Percentiles rank a stretch among this genome's conserved stretches.
Conservation (phyloP, 2,888 invertebrate genomes). For the Melipona bicolor region DNA sequence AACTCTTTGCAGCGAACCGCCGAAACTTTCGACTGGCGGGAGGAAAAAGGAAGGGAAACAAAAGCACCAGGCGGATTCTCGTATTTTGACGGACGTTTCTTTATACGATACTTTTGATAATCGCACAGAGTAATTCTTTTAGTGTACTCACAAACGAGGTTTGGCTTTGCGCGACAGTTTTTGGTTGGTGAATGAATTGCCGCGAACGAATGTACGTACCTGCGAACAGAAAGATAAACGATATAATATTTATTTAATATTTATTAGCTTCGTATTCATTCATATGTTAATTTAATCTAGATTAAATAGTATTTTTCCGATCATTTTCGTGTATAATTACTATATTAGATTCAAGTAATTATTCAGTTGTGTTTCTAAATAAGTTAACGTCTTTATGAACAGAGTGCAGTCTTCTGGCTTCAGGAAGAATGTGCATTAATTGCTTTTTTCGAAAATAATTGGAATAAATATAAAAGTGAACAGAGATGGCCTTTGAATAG, state of each 20-base stretch:
- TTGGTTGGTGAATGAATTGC: constrained; percentile 6
- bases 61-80: not conserved
- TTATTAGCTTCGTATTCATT: too few relatives aligned
- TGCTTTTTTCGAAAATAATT: too few relatives aligned
- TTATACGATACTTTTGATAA: constrained; percentile 8
- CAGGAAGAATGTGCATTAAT: too few relatives aligned
- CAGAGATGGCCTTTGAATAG: too few relatives aligned
- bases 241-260: not conserved
- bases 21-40: not conserved
- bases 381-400: too few relatives aligned
- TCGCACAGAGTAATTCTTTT: not conserved
- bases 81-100: not conserved
- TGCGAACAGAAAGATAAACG: constrained; percentile 29
- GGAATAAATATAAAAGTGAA: too few relatives aligned
- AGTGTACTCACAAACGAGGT: constrained; percentile 25
- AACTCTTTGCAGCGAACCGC: constrained; percentile 15
- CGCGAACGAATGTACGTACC: constrained; percentile 42
- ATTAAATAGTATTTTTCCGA: not conserved
- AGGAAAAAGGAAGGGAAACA: not conserved
- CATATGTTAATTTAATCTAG: too few relatives aligned
- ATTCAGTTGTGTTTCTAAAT: too few relatives aligned
- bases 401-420: too few relatives aligned
- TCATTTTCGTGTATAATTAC: too few relatives aligned
- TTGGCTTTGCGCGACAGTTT: not conserved
- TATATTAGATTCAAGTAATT: too few relatives aligned